Percentiles rank a stretch among this genome's conserved stretches.
These are phyloP conservation scores for Chionodraco myersi DNA, from an alignment of 2,113 vertebrate species.

Conservation along the genomic window DNA sequence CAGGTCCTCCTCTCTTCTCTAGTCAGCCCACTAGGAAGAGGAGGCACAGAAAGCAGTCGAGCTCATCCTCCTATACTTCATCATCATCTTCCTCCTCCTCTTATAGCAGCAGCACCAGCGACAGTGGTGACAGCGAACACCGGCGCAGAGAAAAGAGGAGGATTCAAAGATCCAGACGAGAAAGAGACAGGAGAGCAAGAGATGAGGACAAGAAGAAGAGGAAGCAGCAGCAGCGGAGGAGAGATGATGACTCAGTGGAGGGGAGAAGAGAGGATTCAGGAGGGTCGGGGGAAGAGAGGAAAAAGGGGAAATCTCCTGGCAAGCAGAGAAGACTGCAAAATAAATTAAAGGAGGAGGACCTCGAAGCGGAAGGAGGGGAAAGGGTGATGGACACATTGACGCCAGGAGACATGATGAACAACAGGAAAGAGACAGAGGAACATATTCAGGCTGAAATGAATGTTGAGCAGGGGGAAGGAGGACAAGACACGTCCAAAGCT, in stretches of 20 bases:
- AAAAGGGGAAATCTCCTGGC: constrained; percentile 18
- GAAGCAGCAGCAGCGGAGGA: constrained; percentile 40
- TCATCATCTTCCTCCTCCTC: constrained; percentile 71
- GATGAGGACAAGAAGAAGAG: constrained; percentile 58
- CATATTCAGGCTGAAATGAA: constrained; percentile 48
- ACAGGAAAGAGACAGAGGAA: constrained; percentile 48
- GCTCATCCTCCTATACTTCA: constrained; percentile 62
- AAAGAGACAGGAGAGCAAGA: constrained; percentile 41
- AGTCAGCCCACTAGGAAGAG: constrained; percentile 23
- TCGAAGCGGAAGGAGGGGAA: constrained; percentile 12
- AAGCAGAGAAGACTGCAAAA: constrained; percentile 37
- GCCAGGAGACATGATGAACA: constrained; percentile 18
- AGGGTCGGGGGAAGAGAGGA: constrained; percentile 53
- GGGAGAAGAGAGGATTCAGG: constrained; percentile 65
- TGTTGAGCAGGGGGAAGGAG: constrained; percentile 64
- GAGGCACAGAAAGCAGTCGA: constrained; percentile 56
- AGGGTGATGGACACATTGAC: constrained; percentile 17
- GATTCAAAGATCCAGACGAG: constrained; percentile 43
- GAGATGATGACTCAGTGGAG: constrained; percentile 39
- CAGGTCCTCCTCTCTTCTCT: constrained; percentile 10
- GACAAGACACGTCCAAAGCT: constrained; percentile 70
- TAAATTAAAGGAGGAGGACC: constrained; percentile 20
- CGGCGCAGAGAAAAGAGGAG: constrained; percentile 62
- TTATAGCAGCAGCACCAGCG: constrained; percentile 56
- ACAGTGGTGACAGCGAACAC: constrained; percentile 55